Percentiles rank a stretch among this genome's conserved stretches.
Conservation (phyloP, 2,797 vertebrate species). For the Sebastes alutus region DNA sequence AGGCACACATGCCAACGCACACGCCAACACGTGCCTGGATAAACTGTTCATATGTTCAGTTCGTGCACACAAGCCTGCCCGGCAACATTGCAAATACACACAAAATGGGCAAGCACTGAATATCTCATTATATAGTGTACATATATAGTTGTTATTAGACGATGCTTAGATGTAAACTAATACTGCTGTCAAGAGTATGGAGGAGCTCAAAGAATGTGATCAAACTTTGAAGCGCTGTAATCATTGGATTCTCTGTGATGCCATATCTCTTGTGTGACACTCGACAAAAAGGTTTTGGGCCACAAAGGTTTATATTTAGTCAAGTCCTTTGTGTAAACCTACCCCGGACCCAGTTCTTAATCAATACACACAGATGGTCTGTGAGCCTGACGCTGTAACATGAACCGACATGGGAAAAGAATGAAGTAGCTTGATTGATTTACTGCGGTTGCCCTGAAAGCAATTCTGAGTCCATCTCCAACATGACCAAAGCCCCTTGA, state of each 20-base stretch:
- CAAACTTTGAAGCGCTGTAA: not conserved
- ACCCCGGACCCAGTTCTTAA: conserved; percentile 41
- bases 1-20: conserved; percentile 50
- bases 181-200: not conserved
- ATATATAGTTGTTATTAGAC: not conserved
- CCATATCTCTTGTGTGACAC: not conserved
- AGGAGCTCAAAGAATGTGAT: not conserved
- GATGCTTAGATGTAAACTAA: not conserved
- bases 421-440: conserved; percentile 74
- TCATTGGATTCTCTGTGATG: not conserved
- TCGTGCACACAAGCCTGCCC: conserved; percentile 22
- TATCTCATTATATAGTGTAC: not conserved
- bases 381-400: conserved; percentile 66
- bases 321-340: conserved; percentile 47
- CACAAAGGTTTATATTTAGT: conserved; percentile 37
- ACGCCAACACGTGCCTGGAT: conserved; percentile 40
- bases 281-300: not conserved
- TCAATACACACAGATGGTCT: conserved; percentile 77
- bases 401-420: conserved; percentile 74
- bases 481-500: conserved; percentile 19
- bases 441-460: conserved; percentile 69
- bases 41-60: conserved; percentile 7
- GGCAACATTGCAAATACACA: conserved; percentile 6
- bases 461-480: conserved; percentile 63
- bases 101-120: not conserved